These are phyloP conservation scores for Balaeniceps rex DNA, from an alignment of 2,113 vertebrate species.

Conservation along the genomic window DNA sequence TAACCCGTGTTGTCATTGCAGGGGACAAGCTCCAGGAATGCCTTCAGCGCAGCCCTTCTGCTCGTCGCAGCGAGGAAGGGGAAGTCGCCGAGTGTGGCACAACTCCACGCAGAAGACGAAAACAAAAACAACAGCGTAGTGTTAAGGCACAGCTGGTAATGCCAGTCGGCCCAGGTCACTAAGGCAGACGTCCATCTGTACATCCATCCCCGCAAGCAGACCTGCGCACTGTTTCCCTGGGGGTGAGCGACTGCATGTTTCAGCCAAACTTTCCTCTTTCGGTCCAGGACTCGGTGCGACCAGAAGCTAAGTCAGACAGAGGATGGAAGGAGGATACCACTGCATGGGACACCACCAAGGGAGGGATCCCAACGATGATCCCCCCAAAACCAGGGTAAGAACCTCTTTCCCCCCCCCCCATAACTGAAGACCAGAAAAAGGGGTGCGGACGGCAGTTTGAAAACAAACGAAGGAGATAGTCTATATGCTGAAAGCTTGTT, in stretches of 20 bases:
- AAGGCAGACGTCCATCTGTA: no score
- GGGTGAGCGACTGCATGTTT: accelerated
- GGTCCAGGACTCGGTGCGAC: accelerated
- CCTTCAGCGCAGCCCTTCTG: no score
- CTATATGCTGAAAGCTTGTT: not conserved
- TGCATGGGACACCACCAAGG: not conserved
- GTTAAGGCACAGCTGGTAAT: not conserved
- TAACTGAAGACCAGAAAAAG: not conserved
- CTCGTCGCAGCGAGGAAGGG: not conserved
- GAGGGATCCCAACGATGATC: not conserved
- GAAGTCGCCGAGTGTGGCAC: accelerated
- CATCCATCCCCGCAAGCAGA: no score
- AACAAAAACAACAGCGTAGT: no score
- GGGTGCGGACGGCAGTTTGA: not conserved
- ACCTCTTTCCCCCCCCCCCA: not conserved
- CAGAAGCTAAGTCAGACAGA: not conserved
- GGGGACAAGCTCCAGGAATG: not conserved
- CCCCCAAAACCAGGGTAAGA: not conserved
- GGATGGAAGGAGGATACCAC: not conserved
- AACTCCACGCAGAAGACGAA: not conserved
- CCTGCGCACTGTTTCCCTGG: accelerated
- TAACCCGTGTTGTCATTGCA: accelerated
- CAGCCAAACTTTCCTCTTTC: not conserved
- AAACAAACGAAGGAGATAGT: not conserved
- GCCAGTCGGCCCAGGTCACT: not conserved